These are phyloP conservation scores for Zaprionus camerounensis DNA, from an alignment of 1,140 invertebrate genomes.

Conservation along the genomic window DNA sequence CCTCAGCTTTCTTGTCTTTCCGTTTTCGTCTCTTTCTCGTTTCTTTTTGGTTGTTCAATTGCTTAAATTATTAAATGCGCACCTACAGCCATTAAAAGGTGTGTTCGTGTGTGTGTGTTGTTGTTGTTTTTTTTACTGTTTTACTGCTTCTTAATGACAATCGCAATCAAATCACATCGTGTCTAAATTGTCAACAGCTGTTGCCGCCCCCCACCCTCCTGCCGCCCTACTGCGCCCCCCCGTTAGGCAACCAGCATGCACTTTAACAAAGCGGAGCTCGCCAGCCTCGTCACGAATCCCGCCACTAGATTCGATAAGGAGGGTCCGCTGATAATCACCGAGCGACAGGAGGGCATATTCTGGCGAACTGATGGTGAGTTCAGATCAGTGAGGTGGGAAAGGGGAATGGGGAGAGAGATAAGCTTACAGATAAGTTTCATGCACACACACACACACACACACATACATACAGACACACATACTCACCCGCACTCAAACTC, in stretches of 20 bases:
- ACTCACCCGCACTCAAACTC: background rate
- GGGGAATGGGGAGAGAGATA: background rate
- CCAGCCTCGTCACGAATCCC: constrained; percentile 92
- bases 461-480: background rate
- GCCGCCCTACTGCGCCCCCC: background rate
- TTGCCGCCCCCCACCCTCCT: background rate
- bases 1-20: background rate
- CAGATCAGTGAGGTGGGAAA: background rate
- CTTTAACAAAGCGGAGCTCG: constrained; percentile 95
- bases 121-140: background rate
- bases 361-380: constrained; percentile 94
- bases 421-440: background rate
- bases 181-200: constrained; percentile 39
- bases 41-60: constrained; percentile 17
- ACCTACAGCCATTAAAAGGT: constrained; percentile 38
- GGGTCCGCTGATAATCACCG: constrained; percentile 93
- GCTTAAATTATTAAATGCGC: constrained; percentile 44
- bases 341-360: constrained; percentile 96
- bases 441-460: background rate
- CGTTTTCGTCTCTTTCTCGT: constrained; percentile 5
- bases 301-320: constrained; percentile 96
- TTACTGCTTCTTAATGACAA: constrained; percentile 3
- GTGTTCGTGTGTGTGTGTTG: constrained; percentile 16
- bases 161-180: constrained; percentile 22
- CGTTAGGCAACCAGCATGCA: constrained; percentile 88